A percentile compares a stretch with the other conserved stretches of the same genome.
These are phyloP conservation scores for Caenorhabditis japonica DNA, from an alignment of 2,888 invertebrate species.

Conservation along the genomic window DNA sequence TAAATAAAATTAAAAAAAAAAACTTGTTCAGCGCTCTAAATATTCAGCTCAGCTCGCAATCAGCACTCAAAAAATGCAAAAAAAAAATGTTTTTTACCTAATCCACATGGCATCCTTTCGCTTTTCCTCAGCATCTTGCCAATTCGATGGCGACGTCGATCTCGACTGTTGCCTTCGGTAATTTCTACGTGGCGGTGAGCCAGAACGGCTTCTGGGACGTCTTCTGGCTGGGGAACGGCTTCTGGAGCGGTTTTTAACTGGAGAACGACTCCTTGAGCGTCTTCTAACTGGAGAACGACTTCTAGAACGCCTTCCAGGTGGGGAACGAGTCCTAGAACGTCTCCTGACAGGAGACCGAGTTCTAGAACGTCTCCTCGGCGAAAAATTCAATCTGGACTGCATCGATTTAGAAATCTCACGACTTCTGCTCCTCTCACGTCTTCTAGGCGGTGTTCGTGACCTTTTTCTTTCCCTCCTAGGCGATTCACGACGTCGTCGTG, in stretches of 20 bases:
- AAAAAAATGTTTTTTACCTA: neutral
- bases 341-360: too few relatives aligned
- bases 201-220: too few relatives aligned
- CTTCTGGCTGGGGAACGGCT: constrained; percentile 14
- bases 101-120: constrained; percentile 38
- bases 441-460: constrained; percentile 5
- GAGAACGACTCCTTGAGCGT: constrained; percentile 22
- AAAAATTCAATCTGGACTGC: neutral
- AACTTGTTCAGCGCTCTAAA: too few relatives aligned
- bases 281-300: constrained; percentile 14
- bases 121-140: constrained; percentile 34
- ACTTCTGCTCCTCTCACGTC: neutral
- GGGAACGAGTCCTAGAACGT: neutral
- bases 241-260: constrained; percentile 4
- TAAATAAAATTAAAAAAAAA: too few relatives aligned
- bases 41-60: too few relatives aligned
- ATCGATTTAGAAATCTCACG: too few relatives aligned
- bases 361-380: constrained; percentile 3
- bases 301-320: constrained; percentile 2
- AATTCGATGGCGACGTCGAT: constrained; percentile 20
- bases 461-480: neutral
- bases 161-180: constrained; percentile 28
- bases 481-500: constrained; percentile 7
- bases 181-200: constrained; percentile 20
- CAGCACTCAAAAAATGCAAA: too few relatives aligned